phyloP scores from a whole-genome alignment of 2,888 invertebrate genomes.

The Plagodis pulveraria region DNA sequence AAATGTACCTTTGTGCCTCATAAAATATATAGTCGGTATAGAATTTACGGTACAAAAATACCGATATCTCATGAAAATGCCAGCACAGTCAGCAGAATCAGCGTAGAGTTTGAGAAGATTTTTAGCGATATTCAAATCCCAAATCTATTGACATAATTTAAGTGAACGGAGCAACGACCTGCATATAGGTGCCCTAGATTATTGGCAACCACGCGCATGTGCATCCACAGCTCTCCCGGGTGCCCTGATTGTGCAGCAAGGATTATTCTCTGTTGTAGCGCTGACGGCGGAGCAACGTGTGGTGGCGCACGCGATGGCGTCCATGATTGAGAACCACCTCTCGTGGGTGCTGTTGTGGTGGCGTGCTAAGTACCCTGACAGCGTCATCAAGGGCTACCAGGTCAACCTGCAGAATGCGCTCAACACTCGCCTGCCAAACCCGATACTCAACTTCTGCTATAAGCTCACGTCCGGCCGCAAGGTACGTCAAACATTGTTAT shows the following conservation, averaged over 20 bases:
- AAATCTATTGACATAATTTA: too few species aligned
- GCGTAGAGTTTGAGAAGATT: too few species aligned
- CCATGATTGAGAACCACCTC: slow-evolving; percentile 97
- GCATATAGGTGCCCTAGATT: slow-evolving; percentile 22
- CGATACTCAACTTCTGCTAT: slow-evolving; percentile 95
- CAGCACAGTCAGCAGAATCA: too few species aligned
- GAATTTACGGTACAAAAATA: too few species aligned
- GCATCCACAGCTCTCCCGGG: slow-evolving; percentile 43
- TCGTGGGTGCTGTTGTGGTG: slow-evolving; percentile 96
- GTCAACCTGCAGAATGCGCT: slow-evolving; percentile 95
- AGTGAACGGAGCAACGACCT: slow-evolving; percentile 4
- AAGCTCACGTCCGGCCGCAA: slow-evolving; percentile 94
- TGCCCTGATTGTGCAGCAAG: background rate
- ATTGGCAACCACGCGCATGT: slow-evolving; percentile 63
- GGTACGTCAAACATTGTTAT: slow-evolving; percentile 76
- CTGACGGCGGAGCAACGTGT: slow-evolving; percentile 94
- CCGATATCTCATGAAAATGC: too few species aligned
- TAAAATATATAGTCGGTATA: too few species aligned
- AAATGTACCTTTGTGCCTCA: too few species aligned
- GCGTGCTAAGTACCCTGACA: slow-evolving; percentile 96
- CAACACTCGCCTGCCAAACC: slow-evolving; percentile 94
- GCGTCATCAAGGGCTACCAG: slow-evolving; percentile 95
- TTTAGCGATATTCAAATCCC: too few species aligned
- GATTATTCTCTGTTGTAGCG: slow-evolving; percentile 60
- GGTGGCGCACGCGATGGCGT: slow-evolving; percentile 95